Evolutionary conservation across 2,888 invertebrate species (phyloP).

Genomic region (Ormyrus nitidulus): DNA sequence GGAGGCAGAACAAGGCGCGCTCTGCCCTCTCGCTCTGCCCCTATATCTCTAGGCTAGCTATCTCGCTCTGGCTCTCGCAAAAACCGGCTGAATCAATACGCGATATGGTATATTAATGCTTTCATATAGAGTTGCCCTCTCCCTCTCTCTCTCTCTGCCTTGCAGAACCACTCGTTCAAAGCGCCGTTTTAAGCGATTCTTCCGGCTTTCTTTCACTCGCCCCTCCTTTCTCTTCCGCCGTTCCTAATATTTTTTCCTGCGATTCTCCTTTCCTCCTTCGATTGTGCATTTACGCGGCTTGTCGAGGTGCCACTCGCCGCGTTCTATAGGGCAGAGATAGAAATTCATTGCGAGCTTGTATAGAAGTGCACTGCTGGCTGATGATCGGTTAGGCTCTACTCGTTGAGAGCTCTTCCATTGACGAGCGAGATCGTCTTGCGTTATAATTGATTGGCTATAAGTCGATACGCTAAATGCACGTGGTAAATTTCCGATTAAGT

Average conservation of each 20-base stretch:
- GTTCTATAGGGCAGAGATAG: constrained; percentile 3
- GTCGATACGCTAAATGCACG: constrained; percentile 27
- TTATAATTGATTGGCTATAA: constrained; percentile 42
- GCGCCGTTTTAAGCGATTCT: constrained; percentile 39
- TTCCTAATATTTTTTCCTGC: too few relatives aligned
- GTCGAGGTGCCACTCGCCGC: not conserved
- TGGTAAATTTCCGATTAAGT: constrained; percentile 46
- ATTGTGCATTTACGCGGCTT: not conserved
- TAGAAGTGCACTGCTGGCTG: not conserved
- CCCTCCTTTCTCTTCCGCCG: too few relatives aligned
- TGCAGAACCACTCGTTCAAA: too few relatives aligned
- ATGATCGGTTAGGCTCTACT: not conserved
- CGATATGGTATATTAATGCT: constrained; percentile 57
- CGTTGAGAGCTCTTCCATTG: not conserved
- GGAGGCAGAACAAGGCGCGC: constrained; percentile 31
- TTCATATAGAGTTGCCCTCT: constrained; percentile 49
- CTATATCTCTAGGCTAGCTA: constrained; percentile 2
- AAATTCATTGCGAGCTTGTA: constrained; percentile 47
- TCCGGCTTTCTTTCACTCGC: constrained; percentile 5
- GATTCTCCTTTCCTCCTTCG: not conserved
- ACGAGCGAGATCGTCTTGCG: not conserved
- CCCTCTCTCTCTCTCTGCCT: constrained; percentile 1
- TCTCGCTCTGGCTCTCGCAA: constrained; percentile 40
- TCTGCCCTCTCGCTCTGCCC: constrained; percentile 7
- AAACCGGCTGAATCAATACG: constrained; percentile 55